These are phyloP conservation scores for Heliconius hermathena DNA, from an alignment of 1,140 invertebrate genomes.

Conservation along the genomic window DNA sequence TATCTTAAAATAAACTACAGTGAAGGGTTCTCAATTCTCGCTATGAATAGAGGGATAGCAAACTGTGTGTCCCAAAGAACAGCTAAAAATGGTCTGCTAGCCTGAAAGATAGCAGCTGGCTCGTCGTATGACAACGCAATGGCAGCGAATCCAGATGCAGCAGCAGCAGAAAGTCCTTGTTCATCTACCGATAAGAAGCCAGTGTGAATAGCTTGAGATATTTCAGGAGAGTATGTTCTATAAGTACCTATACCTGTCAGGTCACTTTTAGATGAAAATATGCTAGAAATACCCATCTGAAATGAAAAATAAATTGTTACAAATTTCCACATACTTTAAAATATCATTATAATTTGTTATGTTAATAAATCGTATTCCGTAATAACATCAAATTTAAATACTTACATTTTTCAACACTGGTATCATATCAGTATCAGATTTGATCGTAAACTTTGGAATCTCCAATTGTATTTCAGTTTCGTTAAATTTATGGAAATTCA, in stretches of 20 bases:
- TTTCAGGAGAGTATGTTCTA: constrained; percentile 61
- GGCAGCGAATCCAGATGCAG: constrained; percentile 83
- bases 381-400: not conserved
- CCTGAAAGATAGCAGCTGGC: constrained; percentile 75
- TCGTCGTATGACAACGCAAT: constrained; percentile 83
- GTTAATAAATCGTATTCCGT: too few species aligned
- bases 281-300: constrained; percentile 84
- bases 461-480: constrained; percentile 81
- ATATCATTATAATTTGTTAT: too few species aligned
- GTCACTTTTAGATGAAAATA: constrained; percentile 84
- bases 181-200: constrained; percentile 88
- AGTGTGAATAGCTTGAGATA: constrained; percentile 86
- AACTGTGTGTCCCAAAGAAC: constrained; percentile 69
- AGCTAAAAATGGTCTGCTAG: constrained; percentile 86
- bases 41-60: constrained; percentile 72
- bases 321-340: too few species aligned
- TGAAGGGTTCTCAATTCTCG: constrained; percentile 69
- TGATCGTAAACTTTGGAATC: constrained; percentile 86
- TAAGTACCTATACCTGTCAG: constrained; percentile 74
- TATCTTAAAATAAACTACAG: constrained; percentile 12
- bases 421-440: constrained; percentile 82
- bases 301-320: constrained; percentile 45
- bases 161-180: constrained; percentile 86
- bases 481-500: constrained; percentile 74
- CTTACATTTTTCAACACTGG: constrained; percentile 81